phyloP scores from a whole-genome alignment of 1,140 invertebrate species.

The Drosophila grimshawi region DNA sequence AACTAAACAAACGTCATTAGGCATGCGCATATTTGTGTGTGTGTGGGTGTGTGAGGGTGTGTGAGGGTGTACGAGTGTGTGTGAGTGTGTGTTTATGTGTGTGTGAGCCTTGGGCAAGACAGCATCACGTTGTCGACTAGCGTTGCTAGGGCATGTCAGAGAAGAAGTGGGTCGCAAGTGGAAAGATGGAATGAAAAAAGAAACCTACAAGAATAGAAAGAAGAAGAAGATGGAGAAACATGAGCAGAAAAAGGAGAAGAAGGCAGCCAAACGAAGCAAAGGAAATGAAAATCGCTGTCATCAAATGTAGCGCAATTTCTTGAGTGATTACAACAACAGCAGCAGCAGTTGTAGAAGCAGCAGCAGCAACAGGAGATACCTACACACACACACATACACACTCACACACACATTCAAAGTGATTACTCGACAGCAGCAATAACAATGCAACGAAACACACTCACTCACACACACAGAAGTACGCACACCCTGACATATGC shows the following conservation, averaged over 20 bases:
- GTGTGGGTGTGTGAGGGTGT: constrained; percentile 10
- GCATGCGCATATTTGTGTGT: constrained; percentile 60
- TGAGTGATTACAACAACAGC: constrained; percentile 79
- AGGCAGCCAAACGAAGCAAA: constrained; percentile 54
- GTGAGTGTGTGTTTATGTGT: constrained; percentile 5
- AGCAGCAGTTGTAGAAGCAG: constrained; percentile 13
- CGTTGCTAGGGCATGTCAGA: constrained; percentile 25
- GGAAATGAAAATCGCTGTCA: constrained; percentile 80
- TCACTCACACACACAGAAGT: constrained; percentile 20
- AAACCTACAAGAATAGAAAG: background rate
- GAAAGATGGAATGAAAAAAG: background rate
- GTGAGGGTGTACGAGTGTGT: constrained; percentile 14
- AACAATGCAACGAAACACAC: constrained; percentile 61
- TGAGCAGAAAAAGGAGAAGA: background rate
- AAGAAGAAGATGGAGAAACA: background rate
- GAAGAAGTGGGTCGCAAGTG: background rate
- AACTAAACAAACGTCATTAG: constrained; percentile 84
- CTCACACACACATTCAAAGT: constrained; percentile 64
- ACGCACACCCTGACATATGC: constrained; percentile 4
- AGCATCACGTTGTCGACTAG: constrained; percentile 7
- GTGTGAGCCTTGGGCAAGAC: constrained; percentile 45
- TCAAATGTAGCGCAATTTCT: constrained; percentile 82
- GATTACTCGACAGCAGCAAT: constrained; percentile 67
- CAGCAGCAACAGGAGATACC: constrained; percentile 21
- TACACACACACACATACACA: constrained; percentile 55